Evolutionary conservation across 1,140 invertebrate genomes (phyloP), one percentile per base, ranked within the genome.

Genomic region (Periplaneta americana): DNA sequence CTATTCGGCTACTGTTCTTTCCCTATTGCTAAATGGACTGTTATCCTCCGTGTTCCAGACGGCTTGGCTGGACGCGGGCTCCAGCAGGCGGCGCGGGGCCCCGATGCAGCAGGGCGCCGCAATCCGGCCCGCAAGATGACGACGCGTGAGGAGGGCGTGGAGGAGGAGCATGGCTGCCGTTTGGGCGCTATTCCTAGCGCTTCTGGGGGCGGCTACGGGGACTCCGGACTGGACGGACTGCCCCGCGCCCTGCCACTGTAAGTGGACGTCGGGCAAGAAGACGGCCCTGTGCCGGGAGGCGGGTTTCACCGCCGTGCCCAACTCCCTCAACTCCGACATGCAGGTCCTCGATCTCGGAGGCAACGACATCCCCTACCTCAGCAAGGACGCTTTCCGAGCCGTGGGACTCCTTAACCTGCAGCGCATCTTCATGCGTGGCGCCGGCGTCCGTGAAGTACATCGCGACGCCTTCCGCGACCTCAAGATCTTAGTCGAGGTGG

Each of bases 251-350:
- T 97, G 96, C 87, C 91, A 92, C 83, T 97, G 96, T 90, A 96
- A 96, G 88, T 97, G 96, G 96, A 94, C 94, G 22, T 95, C 93
- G 22, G 96, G 96, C 34, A 97, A 97, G 88, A 96, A 96, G 85
- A 96, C 95, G 3, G 96, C 95, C 35, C 89, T 95, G 34, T 97
- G 96, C 88, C 92, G 92, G 80, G 92, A 94, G 81, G 92, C 94
- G 34, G 93, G 94, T 79, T 91, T 96, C 79, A 93, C 94, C 83
- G 91, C 92, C 81, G 90, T 96, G 34, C 96, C 96, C 31, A 91
- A 90, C 22, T 90, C 90, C 1, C 90, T 97, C 82, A 94, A 95
- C 85, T 91, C 94, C 0, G 95, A 96, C 82, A 95, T 97, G 84
- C 96, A 97, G 89, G 95, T 97, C 31, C 89, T 98, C 74, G 94